Evolutionary conservation across 2,888 invertebrate genomes (phyloP).

Genomic region (Amiota mariae): DNA sequence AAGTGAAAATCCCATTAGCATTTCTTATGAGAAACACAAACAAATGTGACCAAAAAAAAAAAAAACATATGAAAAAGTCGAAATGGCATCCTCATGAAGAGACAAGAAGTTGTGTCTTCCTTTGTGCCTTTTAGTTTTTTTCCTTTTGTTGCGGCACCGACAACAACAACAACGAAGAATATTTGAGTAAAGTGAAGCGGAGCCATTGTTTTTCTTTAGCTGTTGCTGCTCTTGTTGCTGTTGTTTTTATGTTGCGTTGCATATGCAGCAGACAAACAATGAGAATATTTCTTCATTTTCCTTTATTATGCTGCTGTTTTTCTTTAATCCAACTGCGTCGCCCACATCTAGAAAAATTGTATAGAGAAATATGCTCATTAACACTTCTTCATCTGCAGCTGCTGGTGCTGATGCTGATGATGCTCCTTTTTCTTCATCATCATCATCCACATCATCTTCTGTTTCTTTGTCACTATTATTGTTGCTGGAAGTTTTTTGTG

Average conservation of each 20-base stretch:
- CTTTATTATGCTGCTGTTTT: not conserved
- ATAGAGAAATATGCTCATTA: constrained; percentile 16
- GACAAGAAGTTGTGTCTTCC: not conserved
- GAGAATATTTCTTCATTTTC: constrained; percentile 26
- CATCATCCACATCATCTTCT: no score
- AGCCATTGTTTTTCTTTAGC: not conserved
- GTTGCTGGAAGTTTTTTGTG: not conserved
- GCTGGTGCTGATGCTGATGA: no score
- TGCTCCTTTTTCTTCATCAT: no score
- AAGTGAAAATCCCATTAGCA: no score
- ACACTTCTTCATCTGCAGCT: constrained; percentile 12
- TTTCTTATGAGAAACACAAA: no score
- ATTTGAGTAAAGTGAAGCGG: constrained; percentile 1
- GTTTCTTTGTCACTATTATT: no score
- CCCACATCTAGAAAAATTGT: not conserved
- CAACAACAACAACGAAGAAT: constrained; percentile 11
- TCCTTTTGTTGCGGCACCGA: not conserved
- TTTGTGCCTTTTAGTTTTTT: not conserved
- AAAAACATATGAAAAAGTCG: not conserved
- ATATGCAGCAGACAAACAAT: constrained; percentile 22
- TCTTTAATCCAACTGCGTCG: not conserved
- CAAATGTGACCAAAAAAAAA: not conserved
- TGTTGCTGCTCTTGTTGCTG: not conserved
- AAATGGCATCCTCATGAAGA: constrained; percentile 3
- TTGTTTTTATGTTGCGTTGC: constrained; percentile 16